Percentiles rank a stretch among this genome's conserved stretches.
Evolutionary conservation across 2,888 invertebrate species (phyloP).

Genomic region (Tortrix viridana): DNA sequence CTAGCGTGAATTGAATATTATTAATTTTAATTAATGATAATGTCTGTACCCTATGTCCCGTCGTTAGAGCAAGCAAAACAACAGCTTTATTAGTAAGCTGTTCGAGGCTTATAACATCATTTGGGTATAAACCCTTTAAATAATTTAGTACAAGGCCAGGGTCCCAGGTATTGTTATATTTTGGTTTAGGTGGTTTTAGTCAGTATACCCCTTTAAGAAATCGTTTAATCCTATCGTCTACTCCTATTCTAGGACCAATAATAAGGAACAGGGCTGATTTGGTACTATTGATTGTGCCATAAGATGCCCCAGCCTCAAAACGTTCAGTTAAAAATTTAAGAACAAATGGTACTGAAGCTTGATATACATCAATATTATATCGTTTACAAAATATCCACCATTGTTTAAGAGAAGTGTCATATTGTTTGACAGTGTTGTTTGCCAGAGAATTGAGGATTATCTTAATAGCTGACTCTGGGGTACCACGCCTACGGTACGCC

Average conservation of each 20-base stretch:
- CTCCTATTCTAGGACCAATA: slow-evolving; percentile 4
- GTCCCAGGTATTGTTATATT: slow-evolving; percentile 16
- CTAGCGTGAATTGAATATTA: too few species aligned
- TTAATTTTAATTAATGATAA: too few species aligned
- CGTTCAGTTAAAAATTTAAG: too few species aligned
- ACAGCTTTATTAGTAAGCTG: too few species aligned
- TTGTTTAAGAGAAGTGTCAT: not conserved
- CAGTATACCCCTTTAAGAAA: slow-evolving; percentile 7
- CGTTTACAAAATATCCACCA: slow-evolving; percentile 13
- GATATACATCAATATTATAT: not conserved
- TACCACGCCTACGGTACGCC: not conserved
- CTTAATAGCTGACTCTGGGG: not conserved
- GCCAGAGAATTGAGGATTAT: slow-evolving; percentile 3
- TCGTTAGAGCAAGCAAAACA: too few species aligned
- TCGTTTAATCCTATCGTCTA: not conserved
- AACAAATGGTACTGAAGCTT: too few species aligned
- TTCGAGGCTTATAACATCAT: too few species aligned
- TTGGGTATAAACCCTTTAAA: too few species aligned
- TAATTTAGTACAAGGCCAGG: slow-evolving; percentile 5
- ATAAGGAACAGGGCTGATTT: slow-evolving; percentile 13
- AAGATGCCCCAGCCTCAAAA: too few species aligned
- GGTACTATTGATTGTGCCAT: slow-evolving; percentile 11
- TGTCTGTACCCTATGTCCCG: too few species aligned
- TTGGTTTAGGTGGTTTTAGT: slow-evolving; percentile 7
- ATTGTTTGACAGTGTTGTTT: slow-evolving; percentile 2